Base-by-base conservation (phyloP, 2,888 invertebrate species). In the Leptarthrus brevirostris region DNA sequence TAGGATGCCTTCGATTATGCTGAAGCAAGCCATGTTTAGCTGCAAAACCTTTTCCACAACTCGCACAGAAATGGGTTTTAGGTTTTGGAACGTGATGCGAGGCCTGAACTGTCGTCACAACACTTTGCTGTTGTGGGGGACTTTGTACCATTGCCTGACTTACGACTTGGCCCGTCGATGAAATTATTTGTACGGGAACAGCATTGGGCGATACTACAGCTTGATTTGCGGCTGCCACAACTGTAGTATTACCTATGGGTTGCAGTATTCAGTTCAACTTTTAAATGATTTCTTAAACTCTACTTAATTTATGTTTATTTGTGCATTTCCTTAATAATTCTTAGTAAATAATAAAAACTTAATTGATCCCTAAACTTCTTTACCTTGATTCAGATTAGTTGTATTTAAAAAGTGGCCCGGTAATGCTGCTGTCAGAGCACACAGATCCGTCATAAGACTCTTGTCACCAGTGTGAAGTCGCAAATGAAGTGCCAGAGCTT, bases 1-100 rank as follows among this genome's bases (percentile, higher is more conserved):
- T 92, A 1, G 93, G 92, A 81, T 93, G 93, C 74, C 90, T 89
- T 76, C 92, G 89, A 80, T 92, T 92, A 83, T 94, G 94, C 79
- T 93, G 93, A 75, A 92, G 87, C 3, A 94, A 84, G 0, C 94
- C 93, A 78, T 94, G 94, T 82, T 93, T 93, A 58, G 93, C 93
- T 1, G 93, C 93, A 79, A 94, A 94, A 3, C 92, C 92, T 81
- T 93, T 92, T 49, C 92, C 92, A 79, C 94, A 94, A 79, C 93
- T 92, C 24, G 89, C 89, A 80, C 94, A 94, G 78, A 93, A 88
- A 81, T 93, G 92, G 73, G 92, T 89, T 83, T 93, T 93, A 22
- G 92, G 91, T 80, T 92, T 86, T 52, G 84, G 82, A 16, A 73
- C 72, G 47, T 66, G 73, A 54, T 74, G 74, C 3, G 40, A 22